These are phyloP conservation scores for Leucophenga varia DNA, from an alignment of 1,140 invertebrate species.

Conservation along the genomic window DNA sequence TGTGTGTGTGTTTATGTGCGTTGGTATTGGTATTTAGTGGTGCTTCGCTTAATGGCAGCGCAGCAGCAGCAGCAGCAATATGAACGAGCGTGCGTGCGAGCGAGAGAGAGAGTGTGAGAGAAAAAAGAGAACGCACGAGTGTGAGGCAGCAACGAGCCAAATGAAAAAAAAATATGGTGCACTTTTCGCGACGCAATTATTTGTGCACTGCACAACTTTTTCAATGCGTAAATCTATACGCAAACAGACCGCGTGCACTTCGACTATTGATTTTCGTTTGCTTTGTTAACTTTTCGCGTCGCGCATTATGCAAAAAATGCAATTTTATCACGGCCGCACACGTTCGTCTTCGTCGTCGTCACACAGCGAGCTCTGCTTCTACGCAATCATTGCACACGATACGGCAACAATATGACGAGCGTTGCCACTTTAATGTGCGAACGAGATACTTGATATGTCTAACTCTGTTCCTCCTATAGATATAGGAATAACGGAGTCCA, in stretches of 20 bases:
- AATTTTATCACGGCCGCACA: constrained; percentile 34
- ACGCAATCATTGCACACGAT: no score
- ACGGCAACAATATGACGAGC: no score
- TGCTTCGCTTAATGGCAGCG: no score
- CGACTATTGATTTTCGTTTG: constrained; percentile 37
- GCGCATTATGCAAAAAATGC: constrained; percentile 54
- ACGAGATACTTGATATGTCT: no score
- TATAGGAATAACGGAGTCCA: no score
- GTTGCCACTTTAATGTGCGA: no score
- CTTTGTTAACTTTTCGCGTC: constrained; percentile 51
- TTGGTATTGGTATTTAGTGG: no score
- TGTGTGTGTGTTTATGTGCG: no score
- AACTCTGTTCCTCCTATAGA: no score
- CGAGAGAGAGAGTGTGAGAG: constrained; percentile 24
- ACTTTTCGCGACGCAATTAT: constrained; percentile 46
- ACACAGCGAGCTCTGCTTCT: no score
- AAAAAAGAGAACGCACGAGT: constrained; percentile 26
- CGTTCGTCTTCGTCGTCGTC: no score
- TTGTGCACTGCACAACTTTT: constrained; percentile 42
- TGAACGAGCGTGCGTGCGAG: constrained; percentile 16
- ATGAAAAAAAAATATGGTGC: constrained; percentile 42
- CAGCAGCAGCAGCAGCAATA: background rate
- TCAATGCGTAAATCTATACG: constrained; percentile 33
- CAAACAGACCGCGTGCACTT: constrained; percentile 24
- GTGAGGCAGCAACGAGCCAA: no score